Evolutionary conservation across 2,113 vertebrate species (phyloP), one percentile per base, ranked within the genome.

Genomic region (Aldabrachelys gigantea): DNA sequence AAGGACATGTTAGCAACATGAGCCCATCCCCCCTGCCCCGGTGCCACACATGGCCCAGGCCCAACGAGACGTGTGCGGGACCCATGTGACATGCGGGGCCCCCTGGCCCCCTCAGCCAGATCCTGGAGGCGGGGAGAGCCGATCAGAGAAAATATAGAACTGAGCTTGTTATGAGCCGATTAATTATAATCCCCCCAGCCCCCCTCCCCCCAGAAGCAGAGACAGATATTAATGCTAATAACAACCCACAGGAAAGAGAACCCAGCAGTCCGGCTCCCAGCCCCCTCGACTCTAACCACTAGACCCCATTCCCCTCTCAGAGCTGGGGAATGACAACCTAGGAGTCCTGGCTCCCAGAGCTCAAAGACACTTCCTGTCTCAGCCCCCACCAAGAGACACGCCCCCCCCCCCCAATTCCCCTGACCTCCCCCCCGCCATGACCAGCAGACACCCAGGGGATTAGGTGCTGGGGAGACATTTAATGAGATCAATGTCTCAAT

Each of bases 141-240:
- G 75, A 85, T 81, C 53, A 91, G 59, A 10, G 29, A 49, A 49
- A 62, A 91, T 91, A 91, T 85, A 85, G 85, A 91, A 47, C 75
- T 27, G 57, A 85, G 76, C 89, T 50, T 14, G 69, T 80, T 91
- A 91, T 85, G 84, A 91, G 57, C 83, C 57, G 89, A 91, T 91
- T 91, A 85, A 27, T 17, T 22, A 56, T 91, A 85, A 85, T 91
- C 31, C 5, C 65, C 65, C 47, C n/a, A 35, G 29, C 41, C 80
- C 52, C 25, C 22, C 56, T 41, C 41, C 41, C 41, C 41, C 80
- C 54, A 54, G 75, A 56, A 85, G 80, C 89, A 80, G 56, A 38
- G 75, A 17, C 14, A 69, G n/a, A 47, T 19, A 44, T 4, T 22
- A 31, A 62, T 31, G 27, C 35, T 25, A 35, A 6, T 4, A 31